Conservation (phyloP, 2,888 invertebrate species). For the Tetramorium bicarinatum region DNA sequence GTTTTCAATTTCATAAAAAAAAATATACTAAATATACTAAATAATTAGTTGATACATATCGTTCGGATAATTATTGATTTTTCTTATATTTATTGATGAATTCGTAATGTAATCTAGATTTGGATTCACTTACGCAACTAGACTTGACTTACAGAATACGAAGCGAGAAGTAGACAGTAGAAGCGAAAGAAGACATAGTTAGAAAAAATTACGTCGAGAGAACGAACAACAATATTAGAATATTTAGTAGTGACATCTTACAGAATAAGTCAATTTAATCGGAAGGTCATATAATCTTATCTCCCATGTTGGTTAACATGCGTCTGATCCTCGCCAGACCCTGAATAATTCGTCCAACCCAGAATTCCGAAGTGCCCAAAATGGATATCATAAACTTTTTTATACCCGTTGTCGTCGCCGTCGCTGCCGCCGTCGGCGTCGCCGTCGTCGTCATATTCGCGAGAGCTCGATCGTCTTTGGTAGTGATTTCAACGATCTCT, state of each 20-base stretch:
- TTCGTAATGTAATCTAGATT: not conserved
- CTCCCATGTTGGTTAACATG: slow-evolving; percentile 75
- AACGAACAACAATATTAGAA: not conserved
- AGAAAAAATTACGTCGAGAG: slow-evolving; percentile 17
- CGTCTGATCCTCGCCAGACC: slow-evolving; percentile 77
- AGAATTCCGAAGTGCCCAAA: slow-evolving; percentile 78
- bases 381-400: slow-evolving; percentile 80
- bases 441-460: slow-evolving; percentile 47
- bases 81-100: not conserved
- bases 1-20: not conserved
- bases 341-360: slow-evolving; percentile 77
- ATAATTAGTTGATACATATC: not conserved
- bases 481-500: slow-evolving; percentile 37
- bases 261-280: slow-evolving; percentile 25
- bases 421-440: not conserved
- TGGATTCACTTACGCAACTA: not conserved
- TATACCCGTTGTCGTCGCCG: slow-evolving; percentile 78
- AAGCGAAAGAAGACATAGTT: not conserved
- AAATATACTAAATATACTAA: not conserved
- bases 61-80: not conserved
- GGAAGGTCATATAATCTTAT: slow-evolving; percentile 64
- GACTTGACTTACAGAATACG: not conserved
- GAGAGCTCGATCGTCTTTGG: slow-evolving; percentile 16
- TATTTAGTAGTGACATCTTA: not conserved
- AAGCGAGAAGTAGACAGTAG: slow-evolving; percentile 6